A percentile compares a stretch with the other conserved stretches of the same genome.
phyloP scores from a whole-genome alignment of 2,888 invertebrate species.

The Melanophora roralis region DNA sequence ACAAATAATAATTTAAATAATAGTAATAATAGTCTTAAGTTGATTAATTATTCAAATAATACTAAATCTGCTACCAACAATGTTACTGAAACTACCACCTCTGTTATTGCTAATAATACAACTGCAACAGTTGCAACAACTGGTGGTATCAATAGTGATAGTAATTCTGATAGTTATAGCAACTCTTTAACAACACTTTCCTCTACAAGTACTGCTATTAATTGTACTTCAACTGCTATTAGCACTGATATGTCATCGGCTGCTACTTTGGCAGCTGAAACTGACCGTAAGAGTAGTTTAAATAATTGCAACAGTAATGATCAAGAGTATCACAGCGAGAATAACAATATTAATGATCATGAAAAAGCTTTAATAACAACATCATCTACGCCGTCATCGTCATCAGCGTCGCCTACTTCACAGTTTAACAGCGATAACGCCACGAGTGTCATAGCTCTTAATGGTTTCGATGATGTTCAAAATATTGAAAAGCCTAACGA shows the following conservation, averaged over 20 bases:
- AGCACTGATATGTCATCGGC: background rate
- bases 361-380: constrained; percentile 33
- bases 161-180: background rate
- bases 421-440: background rate
- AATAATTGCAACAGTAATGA: constrained; percentile 55
- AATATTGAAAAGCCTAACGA: constrained; percentile 36
- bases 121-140: constrained; percentile 9
- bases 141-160: constrained; percentile 10
- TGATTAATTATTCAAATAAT: constrained; percentile 50
- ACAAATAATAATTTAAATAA: constrained; percentile 66
- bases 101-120: constrained; percentile 24
- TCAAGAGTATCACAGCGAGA: constrained; percentile 60
- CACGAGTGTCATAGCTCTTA: background rate
- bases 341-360: constrained; percentile 48
- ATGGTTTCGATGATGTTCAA: constrained; percentile 21
- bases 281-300: constrained; percentile 50
- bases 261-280: constrained; percentile 39
- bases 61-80: constrained; percentile 37
- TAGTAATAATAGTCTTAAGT: constrained; percentile 64
- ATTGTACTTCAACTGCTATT: constrained; percentile 27
- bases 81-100: constrained; percentile 32
- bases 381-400: constrained; percentile 12
- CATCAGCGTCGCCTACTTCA: constrained; percentile 1
- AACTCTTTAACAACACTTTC: constrained; percentile 27
- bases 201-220: constrained; percentile 4